Percentiles rank a stretch among this genome's conserved stretches.
These are phyloP conservation scores for Sinocyclocheilus rhinocerous DNA, from an alignment of 2,113 vertebrate species.

Conservation along the genomic window DNA sequence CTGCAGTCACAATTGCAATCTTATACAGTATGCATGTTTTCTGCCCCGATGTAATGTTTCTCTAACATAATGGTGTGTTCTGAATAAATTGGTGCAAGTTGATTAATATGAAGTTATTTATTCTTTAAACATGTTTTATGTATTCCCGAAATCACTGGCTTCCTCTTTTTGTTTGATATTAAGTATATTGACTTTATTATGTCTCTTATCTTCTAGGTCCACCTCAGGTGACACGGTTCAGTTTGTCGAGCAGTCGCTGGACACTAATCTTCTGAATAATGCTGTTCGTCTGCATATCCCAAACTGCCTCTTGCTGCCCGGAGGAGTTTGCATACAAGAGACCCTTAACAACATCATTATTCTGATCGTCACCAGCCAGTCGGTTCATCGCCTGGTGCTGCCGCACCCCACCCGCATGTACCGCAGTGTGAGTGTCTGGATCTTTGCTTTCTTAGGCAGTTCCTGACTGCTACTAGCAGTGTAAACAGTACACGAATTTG, in stretches of 20 bases:
- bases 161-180: not conserved
- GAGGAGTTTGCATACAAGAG: constrained; percentile 86
- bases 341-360: constrained; percentile 83
- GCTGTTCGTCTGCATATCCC: constrained; percentile 79
- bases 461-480: not conserved
- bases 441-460: not conserved
- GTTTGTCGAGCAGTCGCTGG: constrained; percentile 89
- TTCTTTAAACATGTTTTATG: not conserved
- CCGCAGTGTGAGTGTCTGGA: constrained; percentile 82
- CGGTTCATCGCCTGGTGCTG: constrained; percentile 86
- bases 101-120: not conserved
- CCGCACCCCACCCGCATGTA: constrained; percentile 89
- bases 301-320: constrained; percentile 83
- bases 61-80: no score
- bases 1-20: no score
- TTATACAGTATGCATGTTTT: no score
- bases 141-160: not conserved
- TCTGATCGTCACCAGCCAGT: constrained; percentile 86
- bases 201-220: constrained; percentile 72
- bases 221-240: constrained; percentile 83
- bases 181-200: not conserved
- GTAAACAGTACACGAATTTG: no score
- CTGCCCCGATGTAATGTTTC: no score
- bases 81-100: not conserved
- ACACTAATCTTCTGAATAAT: constrained; percentile 88